A percentile compares a stretch with the other conserved stretches of the same genome.
phyloP scores from a whole-genome alignment of 2,888 invertebrate species.

The Bellardia pandia region DNA sequence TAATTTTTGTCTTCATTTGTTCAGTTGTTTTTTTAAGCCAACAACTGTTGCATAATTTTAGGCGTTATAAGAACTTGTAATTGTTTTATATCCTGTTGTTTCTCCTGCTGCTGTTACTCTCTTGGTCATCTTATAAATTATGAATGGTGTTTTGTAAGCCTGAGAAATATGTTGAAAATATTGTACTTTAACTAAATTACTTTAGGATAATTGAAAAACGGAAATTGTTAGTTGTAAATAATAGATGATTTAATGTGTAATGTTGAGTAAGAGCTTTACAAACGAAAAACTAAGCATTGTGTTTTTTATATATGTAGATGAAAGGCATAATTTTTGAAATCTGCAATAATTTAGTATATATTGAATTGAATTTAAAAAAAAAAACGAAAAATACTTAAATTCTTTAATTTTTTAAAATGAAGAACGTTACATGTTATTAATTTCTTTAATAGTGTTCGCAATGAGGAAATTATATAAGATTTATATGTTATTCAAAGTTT shows the following conservation, averaged over 20 bases:
- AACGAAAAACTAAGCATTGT: neutral
- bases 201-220: slow-evolving; percentile 44
- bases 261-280: neutral
- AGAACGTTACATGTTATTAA: no score
- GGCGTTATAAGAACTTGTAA: slow-evolving; percentile 61
- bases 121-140: slow-evolving; percentile 64
- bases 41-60: slow-evolving; percentile 56
- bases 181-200: slow-evolving; percentile 32
- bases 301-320: no score
- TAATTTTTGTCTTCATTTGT: slow-evolving; percentile 17
- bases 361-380: no score
- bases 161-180: slow-evolving; percentile 43
- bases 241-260: slow-evolving; percentile 1
- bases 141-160: slow-evolving; percentile 40
- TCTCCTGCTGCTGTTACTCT: neutral
- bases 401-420: no score
- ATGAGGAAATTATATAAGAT: no score
- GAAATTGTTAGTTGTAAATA: slow-evolving; percentile 16
- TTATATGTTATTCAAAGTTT: no score
- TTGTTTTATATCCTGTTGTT: slow-evolving; percentile 39
- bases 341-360: no score
- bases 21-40: slow-evolving; percentile 1
- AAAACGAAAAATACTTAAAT: no score
- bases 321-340: no score
- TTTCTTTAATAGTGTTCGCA: no score